These are phyloP conservation scores for Sycobia sp. DNA, from an alignment of 1,140 invertebrate species.

Conservation along the genomic window DNA sequence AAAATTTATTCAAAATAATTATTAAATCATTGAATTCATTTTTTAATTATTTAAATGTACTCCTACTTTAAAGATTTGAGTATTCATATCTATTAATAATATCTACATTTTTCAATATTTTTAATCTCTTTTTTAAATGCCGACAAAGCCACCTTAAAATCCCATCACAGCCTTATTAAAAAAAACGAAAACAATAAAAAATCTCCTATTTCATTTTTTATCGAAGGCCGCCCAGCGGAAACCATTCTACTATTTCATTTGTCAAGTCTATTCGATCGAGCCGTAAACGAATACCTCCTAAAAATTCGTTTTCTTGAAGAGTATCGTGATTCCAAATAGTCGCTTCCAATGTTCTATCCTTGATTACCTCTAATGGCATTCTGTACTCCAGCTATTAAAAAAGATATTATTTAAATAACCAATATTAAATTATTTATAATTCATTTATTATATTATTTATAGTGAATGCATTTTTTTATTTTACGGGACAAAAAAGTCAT, in stretches of 20 bases:
- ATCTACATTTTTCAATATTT: too few relatives aligned
- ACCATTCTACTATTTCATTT: slow-evolving; percentile 81
- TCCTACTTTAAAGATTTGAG: too few relatives aligned
- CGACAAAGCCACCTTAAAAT: slow-evolving; percentile 23
- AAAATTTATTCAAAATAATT: too few relatives aligned
- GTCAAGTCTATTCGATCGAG: slow-evolving; percentile 73
- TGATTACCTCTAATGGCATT: slow-evolving; percentile 81
- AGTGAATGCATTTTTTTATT: too few relatives aligned
- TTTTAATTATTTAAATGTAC: too few relatives aligned
- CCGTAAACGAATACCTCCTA: slow-evolving; percentile 85
- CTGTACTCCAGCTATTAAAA: slow-evolving; percentile 81
- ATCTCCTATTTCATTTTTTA: slow-evolving; percentile 35
- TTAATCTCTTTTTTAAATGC: too few relatives aligned
- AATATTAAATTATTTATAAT: too few relatives aligned
- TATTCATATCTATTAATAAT: too few relatives aligned
- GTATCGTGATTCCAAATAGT: slow-evolving; percentile 95
- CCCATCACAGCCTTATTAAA: slow-evolving; percentile 35
- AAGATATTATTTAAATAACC: slow-evolving; percentile 16
- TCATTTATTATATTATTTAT: too few relatives aligned
- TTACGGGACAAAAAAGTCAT: too few relatives aligned
- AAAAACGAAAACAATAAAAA: slow-evolving; percentile 12
- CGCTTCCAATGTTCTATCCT: slow-evolving; percentile 78
- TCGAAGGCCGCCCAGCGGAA: slow-evolving; percentile 69
- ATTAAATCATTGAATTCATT: too few relatives aligned
- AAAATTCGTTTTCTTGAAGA: slow-evolving; percentile 93